Conservation (phyloP, 2,113 vertebrate genomes). For the Nesoenas mayeri region DNA sequence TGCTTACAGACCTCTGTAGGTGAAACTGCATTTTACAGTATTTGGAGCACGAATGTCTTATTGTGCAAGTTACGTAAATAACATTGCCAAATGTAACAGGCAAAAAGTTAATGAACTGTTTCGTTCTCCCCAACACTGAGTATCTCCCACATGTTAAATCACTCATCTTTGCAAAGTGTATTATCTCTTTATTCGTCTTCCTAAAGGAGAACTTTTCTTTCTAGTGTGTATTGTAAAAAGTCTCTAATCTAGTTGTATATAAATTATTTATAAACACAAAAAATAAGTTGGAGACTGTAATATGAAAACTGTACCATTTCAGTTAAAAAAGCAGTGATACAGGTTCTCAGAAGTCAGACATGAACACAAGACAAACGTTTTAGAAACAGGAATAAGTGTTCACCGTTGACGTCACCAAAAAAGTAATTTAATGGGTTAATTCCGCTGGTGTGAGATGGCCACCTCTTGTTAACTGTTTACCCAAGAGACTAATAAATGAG, state of each 20-base stretch:
- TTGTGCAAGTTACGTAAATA: neutral
- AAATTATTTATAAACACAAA: constrained; percentile 59
- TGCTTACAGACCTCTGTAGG: neutral
- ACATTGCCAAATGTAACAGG: neutral
- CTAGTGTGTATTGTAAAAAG: neutral
- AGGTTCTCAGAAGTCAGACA: neutral
- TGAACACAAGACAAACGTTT: neutral
- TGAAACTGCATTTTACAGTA: neutral
- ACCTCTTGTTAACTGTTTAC: neutral
- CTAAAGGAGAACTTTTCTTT: neutral
- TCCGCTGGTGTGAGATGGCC: neutral
- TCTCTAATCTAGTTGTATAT: neutral
- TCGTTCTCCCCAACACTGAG: neutral
- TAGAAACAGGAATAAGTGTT: neutral
- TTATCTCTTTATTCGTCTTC: neutral
- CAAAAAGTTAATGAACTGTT: neutral
- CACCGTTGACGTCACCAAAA: neutral
- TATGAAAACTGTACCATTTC: neutral
- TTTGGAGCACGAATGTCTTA: neutral
- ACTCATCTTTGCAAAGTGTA: neutral
- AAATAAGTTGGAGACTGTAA: neutral
- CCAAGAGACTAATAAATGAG: neutral
- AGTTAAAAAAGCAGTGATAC: neutral
- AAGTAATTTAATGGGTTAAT: neutral
- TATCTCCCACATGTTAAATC: neutral